Evolutionary conservation across 2,797 vertebrate genomes (phyloP).

Genomic region (Diglossa cyanea): DNA sequence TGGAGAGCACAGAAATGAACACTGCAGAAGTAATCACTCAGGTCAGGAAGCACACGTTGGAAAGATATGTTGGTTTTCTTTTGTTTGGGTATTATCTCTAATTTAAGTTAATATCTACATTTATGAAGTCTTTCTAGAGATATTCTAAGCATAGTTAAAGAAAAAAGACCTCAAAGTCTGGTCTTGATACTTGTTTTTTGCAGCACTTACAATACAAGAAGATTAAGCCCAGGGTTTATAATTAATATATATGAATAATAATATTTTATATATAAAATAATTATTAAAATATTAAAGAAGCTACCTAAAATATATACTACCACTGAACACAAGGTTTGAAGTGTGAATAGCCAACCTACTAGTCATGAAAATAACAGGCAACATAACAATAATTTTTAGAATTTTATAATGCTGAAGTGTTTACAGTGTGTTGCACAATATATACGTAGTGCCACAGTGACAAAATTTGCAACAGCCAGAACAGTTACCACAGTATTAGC

Average conservation of each 20-base stretch:
- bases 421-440: not conserved
- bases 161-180: not conserved
- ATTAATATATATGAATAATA: not conserved
- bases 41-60: not conserved
- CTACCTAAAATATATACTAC: not conserved
- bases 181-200: not conserved
- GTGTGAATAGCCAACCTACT: not conserved
- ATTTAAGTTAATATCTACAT: not conserved
- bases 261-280: not conserved
- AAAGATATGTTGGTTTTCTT: not conserved
- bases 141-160: not conserved
- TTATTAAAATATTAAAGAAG: not conserved
- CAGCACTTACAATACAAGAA: not conserved
- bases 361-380: not conserved
- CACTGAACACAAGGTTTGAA: not conserved
- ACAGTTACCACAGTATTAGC: not conserved
- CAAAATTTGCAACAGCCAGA: not conserved
- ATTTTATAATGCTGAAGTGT: not conserved
- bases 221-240: not conserved
- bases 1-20: not conserved
- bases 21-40: not conserved
- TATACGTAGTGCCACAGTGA: not conserved
- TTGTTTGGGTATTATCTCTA: not conserved
- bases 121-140: not conserved
- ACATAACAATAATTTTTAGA: not conserved